Base-by-base conservation (phyloP, 2,797 vertebrate genomes). In the Poecilia velifera region DNA sequence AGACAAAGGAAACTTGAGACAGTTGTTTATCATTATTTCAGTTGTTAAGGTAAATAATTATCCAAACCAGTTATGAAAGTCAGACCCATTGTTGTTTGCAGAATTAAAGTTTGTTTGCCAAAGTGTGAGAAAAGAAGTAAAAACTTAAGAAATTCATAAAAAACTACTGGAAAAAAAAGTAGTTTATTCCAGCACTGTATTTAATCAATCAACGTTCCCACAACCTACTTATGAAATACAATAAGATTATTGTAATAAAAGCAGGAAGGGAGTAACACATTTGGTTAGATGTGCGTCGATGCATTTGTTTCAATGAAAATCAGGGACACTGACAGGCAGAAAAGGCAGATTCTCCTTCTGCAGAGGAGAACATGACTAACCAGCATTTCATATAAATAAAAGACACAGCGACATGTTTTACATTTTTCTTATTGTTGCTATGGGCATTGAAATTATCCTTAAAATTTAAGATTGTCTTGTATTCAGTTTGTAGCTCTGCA, bases 301-400 rank as follows among this genome's bases (percentile, higher is more conserved):
- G 14, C 78, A 36, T 84, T 64, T 87, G 43, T 62, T 51, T 76
- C 13, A 39, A 45, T 74, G 36, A 51, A 64, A 82, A 76, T 81
- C 74, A 55, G 55, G 83, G 76, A 76, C 43, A 55, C 36, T 55
- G 41, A 77, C 31, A 70, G 57, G 41, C 34, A 74, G 80, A 53
- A 66, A 70, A 76, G 34, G 9, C 76, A 76, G 68, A 57, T 78
- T 86, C 41, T 77, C 72, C 73, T 74, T 77, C 55, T 76, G 47
- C 43, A 53, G 18, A 49, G 45, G 53, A 51, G 45, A 77, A 39
- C 47, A 49, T 18, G 55, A 78, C 25, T 78, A 64, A 82, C 46
- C 72, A 53, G n/a, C 62, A 62, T 74, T 79, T 70, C 59, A 79
- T 39, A 51, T 73, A 76, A 68, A 91, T 68, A 90, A 66, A 70